These are phyloP conservation scores for Oreochromis mossambicus DNA, from an alignment of 2,797 vertebrate genomes.

Conservation along the genomic window DNA sequence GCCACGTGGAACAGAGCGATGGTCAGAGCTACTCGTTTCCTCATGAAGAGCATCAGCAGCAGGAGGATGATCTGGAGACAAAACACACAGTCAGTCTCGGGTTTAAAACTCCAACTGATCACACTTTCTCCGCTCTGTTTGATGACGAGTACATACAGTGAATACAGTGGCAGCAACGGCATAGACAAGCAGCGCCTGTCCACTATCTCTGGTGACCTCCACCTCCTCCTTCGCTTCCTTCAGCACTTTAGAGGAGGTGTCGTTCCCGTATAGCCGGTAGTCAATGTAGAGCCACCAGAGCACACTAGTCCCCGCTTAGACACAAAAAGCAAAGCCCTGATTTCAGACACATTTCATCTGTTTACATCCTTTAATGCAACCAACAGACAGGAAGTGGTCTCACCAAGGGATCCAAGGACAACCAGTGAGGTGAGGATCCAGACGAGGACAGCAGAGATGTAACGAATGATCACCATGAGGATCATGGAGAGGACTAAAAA, in stretches of 20 bases:
- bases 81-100: background rate
- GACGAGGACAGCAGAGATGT: conserved; percentile 94
- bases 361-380: background rate
- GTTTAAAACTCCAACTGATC: background rate
- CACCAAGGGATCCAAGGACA: conserved; percentile 92
- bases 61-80: conserved; percentile 84
- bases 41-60: conserved; percentile 94
- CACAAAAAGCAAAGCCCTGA: background rate
- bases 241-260: conserved; percentile 46
- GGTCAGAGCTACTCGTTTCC: conserved; percentile 92
- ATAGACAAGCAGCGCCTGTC: conserved; percentile 89
- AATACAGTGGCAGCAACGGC: conserved; percentile 90
- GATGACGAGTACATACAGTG: conserved; percentile 65
- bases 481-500: conserved; percentile 91
- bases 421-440: conserved; percentile 95
- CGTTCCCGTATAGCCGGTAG: conserved; percentile 78
- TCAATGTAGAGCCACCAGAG: conserved; percentile 97
- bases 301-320: conserved; percentile 87
- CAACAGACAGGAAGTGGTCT: conserved; percentile 58
- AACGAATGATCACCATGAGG: conserved; percentile 96
- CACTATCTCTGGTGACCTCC: conserved; percentile 79
- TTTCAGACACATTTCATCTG: background rate
- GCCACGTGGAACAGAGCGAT: conserved; percentile 97
- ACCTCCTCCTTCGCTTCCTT: conserved; percentile 65
- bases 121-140: background rate